These are phyloP conservation scores for Acinonyx jubatus DNA, from an alignment of 2,113 vertebrate genomes.

Conservation along the genomic window DNA sequence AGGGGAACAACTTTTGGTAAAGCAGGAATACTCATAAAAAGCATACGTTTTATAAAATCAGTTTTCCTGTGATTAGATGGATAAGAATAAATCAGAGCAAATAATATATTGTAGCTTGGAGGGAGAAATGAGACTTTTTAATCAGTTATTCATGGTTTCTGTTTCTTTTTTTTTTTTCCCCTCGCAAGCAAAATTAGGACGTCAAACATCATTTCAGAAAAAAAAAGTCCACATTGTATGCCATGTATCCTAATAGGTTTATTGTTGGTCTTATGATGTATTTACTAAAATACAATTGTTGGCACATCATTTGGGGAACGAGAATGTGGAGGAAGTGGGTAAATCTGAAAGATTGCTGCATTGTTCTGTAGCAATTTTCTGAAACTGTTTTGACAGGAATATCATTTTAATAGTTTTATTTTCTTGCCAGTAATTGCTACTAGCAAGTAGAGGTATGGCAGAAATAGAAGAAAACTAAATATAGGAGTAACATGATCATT, in stretches of 20 bases:
- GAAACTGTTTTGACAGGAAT: slow-evolving; percentile 6
- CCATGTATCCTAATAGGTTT: background rate
- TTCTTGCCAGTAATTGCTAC: slow-evolving; percentile 23
- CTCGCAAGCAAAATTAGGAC: background rate
- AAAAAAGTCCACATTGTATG: background rate
- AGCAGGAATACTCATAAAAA: background rate
- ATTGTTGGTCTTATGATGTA: background rate
- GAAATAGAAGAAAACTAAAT: background rate
- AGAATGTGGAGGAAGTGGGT: background rate
- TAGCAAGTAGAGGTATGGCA: background rate
- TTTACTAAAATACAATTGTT: background rate
- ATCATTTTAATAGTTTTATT: background rate
- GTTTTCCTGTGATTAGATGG: background rate
- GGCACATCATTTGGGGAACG: background rate
- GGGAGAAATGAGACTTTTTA: background rate
- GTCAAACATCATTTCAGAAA: background rate
- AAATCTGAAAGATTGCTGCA: background rate
- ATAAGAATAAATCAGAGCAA: background rate
- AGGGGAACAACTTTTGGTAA: background rate
- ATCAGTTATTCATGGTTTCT: background rate
- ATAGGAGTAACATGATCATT: background rate
- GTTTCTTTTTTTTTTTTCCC: slow-evolving; percentile 33
- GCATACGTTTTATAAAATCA: background rate
- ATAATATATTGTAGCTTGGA: background rate
- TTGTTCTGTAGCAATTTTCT: background rate